Evolutionary conservation across 2,888 invertebrate species (phyloP).

Genomic region (Limnephilus auricula): DNA sequence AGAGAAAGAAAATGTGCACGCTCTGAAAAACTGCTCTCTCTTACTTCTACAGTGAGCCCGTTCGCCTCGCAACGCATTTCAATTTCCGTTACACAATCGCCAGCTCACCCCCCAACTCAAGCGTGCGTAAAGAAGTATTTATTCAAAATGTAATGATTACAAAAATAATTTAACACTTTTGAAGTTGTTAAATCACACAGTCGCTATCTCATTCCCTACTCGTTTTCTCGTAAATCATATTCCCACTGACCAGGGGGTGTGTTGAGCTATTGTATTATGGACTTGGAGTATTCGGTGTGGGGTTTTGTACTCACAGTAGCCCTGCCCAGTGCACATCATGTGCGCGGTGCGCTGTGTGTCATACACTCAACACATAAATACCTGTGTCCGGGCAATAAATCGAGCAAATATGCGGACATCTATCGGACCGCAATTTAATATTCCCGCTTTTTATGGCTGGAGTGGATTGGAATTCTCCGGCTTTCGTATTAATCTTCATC

Average conservation of each 20-base stretch:
- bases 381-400: slow-evolving; percentile 46
- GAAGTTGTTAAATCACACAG: not conserved
- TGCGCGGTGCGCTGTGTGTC: not conserved
- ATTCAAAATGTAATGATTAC: no score
- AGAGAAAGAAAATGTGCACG: no score
- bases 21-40: no score
- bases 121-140: no score
- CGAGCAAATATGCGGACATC: slow-evolving; percentile 44
- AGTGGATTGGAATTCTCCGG: slow-evolving; percentile 51
- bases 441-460: slow-evolving; percentile 46
- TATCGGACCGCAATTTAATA: slow-evolving; percentile 53
- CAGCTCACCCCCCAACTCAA: no score
- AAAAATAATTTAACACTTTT: not conserved
- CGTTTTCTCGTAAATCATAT: not conserved
- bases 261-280: not conserved
- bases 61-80: no score
- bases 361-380: slow-evolving; percentile 30
- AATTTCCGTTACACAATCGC: no score
- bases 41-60: no score
- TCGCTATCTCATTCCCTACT: not conserved
- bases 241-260: not conserved
- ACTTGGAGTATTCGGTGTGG: not conserved
- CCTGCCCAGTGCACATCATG: slow-evolving; percentile 1
- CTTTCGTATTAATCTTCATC: slow-evolving; percentile 43
- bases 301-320: not conserved